Evolutionary conservation across 2,888 invertebrate species (phyloP).

Genomic region (Zygaena filipendulae): DNA sequence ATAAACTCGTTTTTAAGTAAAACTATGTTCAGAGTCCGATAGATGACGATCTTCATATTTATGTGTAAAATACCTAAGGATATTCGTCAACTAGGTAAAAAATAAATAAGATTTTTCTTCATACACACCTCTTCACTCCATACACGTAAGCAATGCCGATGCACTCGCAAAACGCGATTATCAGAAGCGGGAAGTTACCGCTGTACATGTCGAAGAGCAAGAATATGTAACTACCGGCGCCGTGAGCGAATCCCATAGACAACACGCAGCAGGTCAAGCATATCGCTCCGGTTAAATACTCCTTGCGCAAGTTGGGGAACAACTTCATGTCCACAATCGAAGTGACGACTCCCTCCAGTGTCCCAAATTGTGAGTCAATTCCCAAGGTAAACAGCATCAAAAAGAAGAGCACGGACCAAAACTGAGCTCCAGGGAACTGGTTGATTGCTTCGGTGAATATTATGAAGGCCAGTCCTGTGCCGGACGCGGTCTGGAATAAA

Average conservation of each 20-base stretch:
- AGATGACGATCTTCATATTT: too few species aligned
- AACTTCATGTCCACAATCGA: slow-evolving; percentile 96
- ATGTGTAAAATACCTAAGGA: too few species aligned
- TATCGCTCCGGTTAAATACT: slow-evolving; percentile 83
- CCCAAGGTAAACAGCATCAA: slow-evolving; percentile 96
- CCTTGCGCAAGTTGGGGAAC: slow-evolving; percentile 91
- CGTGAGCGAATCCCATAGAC: slow-evolving; percentile 92
- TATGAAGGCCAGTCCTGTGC: slow-evolving; percentile 95
- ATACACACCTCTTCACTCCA: slow-evolving; percentile 85
- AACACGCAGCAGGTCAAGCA: slow-evolving; percentile 85
- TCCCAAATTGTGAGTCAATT: slow-evolving; percentile 97
- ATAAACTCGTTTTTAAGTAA: too few species aligned
- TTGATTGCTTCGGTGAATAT: slow-evolving; percentile 98
- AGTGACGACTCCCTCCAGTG: slow-evolving; percentile 94
- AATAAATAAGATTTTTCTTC: too few species aligned
- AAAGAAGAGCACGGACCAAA: slow-evolving; percentile 97
- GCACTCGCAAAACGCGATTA: slow-evolving; percentile 94
- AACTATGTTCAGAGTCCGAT: too few species aligned
- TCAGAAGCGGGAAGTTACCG: slow-evolving; percentile 91
- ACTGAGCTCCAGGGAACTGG: slow-evolving; percentile 95
- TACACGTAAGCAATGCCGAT: slow-evolving; percentile 94
- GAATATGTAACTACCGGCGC: slow-evolving; percentile 94
- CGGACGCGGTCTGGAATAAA: slow-evolving; percentile 87
- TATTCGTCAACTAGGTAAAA: too few species aligned
- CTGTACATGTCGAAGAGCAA: slow-evolving; percentile 94